Base-by-base conservation (phyloP, 2,888 invertebrate genomes). In the Embidobia sp. region DNA sequence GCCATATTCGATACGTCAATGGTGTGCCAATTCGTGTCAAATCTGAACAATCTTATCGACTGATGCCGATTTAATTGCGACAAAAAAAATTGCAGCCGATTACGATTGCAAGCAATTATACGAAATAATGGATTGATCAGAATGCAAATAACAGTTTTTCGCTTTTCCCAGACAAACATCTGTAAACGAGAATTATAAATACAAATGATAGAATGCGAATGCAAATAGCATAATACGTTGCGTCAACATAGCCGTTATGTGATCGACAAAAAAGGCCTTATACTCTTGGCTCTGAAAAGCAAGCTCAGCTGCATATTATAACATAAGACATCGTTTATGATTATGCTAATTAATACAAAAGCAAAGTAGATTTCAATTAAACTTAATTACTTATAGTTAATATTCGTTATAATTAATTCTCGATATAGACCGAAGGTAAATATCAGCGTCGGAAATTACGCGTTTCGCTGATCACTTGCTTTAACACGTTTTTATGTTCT, bases 231-330 rank as follows among this genome's bases (percentile, higher is more conserved):
- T 53, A 66, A 66, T 44, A 26, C 27, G 29, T 64, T 64, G 51
- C 64, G 51, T 64, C 48, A 63, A 49, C 49, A n/a, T 40, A 7
- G 63, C 49, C 49, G 63, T 63, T 63, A 63, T 63, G 18, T n/a
- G 44, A 22, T 22, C 35, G 13, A 35, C 35, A 57, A 57, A 57
- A 57, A 57, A 22, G 6, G n/a, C n/a, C n/a, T n/a, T n/a, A n/a
- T n/a, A n/a, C n/a, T n/a, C n/a, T n/a, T n/a, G n/a, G n/a, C n/a
- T n/a, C n/a, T n/a, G n/a, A n/a, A n/a, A n/a, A n/a, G n/a, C n/a
- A n/a, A n/a, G n/a, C n/a, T n/a, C n/a, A n/a, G n/a, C n/a, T n/a
- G n/a, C n/a, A n/a, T n/a, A n/a, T 40, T 7, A 40, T 15, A 6
- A 40, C 15, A 6, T 22, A 22, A 16, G 18, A 42, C 5, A 10